These are phyloP conservation scores for Cremastobaeus sp. DNA, from an alignment of 2,888 invertebrate genomes.

Conservation along the genomic window DNA sequence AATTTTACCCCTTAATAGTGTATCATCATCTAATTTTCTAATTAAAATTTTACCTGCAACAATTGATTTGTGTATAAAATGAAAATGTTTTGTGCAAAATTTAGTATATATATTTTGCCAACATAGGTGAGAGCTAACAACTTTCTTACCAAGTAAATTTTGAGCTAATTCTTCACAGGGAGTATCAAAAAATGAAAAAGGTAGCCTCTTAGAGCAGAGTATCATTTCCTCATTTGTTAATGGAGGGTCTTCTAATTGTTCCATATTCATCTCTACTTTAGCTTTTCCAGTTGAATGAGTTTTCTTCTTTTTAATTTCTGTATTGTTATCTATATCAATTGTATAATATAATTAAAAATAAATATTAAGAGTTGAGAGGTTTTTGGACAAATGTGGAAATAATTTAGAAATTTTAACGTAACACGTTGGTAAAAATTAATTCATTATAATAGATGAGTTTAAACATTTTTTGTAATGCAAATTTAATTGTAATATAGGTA, in stretches of 20 bases:
- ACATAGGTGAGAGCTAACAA: neutral
- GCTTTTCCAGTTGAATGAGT: too few species aligned
- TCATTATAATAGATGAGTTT: too few species aligned
- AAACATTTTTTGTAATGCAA: too few species aligned
- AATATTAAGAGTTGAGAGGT: too few species aligned
- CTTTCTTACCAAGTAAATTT: slow-evolving; percentile 78
- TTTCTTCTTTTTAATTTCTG: too few species aligned
- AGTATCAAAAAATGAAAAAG: slow-evolving; percentile 76
- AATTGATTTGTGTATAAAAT: neutral
- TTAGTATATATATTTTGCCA: neutral
- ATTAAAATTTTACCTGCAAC: slow-evolving; percentile 81
- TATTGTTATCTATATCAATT: too few species aligned
- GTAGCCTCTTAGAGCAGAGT: slow-evolving; percentile 68
- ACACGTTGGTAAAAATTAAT: too few species aligned
- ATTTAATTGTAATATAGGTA: too few species aligned
- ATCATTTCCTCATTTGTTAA: slow-evolving; percentile 68
- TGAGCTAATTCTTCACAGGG: slow-evolving; percentile 80
- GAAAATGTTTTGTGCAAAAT: neutral
- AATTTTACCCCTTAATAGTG: slow-evolving; percentile 82
- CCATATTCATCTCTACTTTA: too few species aligned
- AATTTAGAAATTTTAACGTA: too few species aligned
- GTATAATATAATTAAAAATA: too few species aligned
- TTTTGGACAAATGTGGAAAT: too few species aligned
- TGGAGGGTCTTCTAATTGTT: slow-evolving; percentile 75
- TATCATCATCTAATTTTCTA: slow-evolving; percentile 79